These are phyloP conservation scores for Ciconia stormi DNA, from an alignment of 2,113 vertebrate species.

Conservation along the genomic window DNA sequence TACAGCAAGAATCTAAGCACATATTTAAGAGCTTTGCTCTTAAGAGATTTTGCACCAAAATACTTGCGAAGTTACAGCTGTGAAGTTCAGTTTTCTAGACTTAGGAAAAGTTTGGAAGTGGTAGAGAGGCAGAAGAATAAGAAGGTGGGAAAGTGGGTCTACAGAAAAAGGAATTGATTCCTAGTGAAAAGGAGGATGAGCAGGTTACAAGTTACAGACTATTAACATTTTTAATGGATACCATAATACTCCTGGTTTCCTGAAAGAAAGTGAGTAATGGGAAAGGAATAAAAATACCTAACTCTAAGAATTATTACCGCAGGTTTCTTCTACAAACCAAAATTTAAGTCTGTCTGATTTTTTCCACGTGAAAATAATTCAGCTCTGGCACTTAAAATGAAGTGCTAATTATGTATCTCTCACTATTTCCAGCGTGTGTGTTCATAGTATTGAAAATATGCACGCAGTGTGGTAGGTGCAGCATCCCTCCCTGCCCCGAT, in stretches of 20 bases:
- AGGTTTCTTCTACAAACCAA: background rate
- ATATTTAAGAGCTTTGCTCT: background rate
- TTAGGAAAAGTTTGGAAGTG: background rate
- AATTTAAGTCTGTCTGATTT: constrained; percentile 21
- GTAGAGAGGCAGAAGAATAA: background rate
- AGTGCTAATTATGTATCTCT: constrained; percentile 18
- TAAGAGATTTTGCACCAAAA: background rate
- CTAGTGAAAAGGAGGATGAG: background rate
- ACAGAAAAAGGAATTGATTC: background rate
- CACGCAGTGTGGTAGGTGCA: background rate
- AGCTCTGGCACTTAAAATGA: background rate
- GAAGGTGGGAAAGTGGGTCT: background rate
- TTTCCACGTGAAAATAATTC: constrained; percentile 4
- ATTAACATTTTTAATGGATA: background rate
- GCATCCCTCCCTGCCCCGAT: background rate
- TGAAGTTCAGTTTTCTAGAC: background rate
- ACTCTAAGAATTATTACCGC: background rate
- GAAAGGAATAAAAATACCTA: background rate
- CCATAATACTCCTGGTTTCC: background rate
- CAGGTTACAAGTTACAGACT: background rate
- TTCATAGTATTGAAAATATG: background rate
- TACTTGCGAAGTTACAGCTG: background rate
- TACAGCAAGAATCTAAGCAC: background rate
- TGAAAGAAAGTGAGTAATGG: background rate
- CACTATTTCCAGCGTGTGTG: background rate